Percentiles rank a stretch among this genome's conserved stretches.
phyloP scores from a whole-genome alignment of 2,797 vertebrate genomes.

The Craterocephalus amniculus region DNA sequence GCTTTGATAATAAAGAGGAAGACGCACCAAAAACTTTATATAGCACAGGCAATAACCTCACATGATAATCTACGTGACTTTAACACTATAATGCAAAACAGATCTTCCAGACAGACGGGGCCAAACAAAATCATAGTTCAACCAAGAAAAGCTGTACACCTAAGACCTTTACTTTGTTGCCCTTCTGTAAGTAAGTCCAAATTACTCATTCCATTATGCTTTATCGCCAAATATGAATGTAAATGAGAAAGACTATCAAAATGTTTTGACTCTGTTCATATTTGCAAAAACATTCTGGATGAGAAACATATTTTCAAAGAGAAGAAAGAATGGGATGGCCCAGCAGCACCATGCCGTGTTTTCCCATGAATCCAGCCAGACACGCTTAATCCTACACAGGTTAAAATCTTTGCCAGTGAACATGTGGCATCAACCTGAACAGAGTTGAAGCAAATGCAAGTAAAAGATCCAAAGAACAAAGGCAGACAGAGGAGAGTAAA shows the following conservation, averaged over 20 bases:
- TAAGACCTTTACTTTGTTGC: not conserved
- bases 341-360: slow-evolving; percentile 36
- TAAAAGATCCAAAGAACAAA: slow-evolving; percentile 60
- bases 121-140: not conserved
- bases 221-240: not conserved
- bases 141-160: not conserved
- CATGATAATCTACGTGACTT: too few species aligned
- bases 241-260: not conserved
- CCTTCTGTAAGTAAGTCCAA: not conserved
- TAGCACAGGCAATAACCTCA: too few species aligned
- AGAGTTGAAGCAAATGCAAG: slow-evolving; percentile 59
- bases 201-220: not conserved
- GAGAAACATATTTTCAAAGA: slow-evolving; percentile 18
- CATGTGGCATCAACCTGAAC: slow-evolving; percentile 82
- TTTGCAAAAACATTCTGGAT: slow-evolving; percentile 24
- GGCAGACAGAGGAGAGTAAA: slow-evolving; percentile 36
- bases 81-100: not conserved
- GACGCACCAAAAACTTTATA: too few species aligned
- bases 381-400: slow-evolving; percentile 74
- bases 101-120: not conserved
- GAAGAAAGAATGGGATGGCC: slow-evolving; percentile 32
- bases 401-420: slow-evolving; percentile 71
- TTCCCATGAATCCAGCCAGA: slow-evolving; percentile 68
- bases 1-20: too few species aligned
- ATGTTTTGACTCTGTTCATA: not conserved